Base-by-base conservation (phyloP, 2,888 invertebrate genomes). In the Merodon equestris region DNA sequence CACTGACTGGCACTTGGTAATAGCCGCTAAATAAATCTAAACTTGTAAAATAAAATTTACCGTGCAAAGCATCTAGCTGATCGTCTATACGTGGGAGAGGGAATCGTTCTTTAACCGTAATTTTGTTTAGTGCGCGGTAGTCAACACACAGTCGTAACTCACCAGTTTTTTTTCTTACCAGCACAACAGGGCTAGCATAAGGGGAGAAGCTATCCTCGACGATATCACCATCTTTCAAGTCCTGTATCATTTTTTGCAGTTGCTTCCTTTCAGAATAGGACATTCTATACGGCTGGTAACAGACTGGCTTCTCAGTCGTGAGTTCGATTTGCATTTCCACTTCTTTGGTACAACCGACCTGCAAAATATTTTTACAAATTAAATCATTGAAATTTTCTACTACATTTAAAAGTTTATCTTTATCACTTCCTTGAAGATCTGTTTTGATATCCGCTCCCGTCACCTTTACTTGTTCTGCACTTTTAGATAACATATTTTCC, bases 291-390 rank as follows among this genome's bases (percentile, higher is more conserved):
- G 50, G 50, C 50, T 50, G 50, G 27, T 27, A 50, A 50, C 34
- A 50, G n/a, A 50, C 19, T 50, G 50, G 34, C 34, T 27, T 50
- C 50, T 50, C 50, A 51, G 51, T 51, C 36, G 51, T 51, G 51
- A 51, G 34, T 12, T 51, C 36, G 51, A 51, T 51, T 10, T 51
- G 15, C 51, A 51, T 51, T 51, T 51, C 38, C 36, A 15, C 51
- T 51, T 51, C 51, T 2, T 51, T 51, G 13, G 51, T 34, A 27
- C 51, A 51, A 15, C 13, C 34, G 14, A 34, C 15, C 36, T 51
- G 51, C 36, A 51, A 51, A 4, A 27, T 27, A 27, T 27, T 27
- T 27, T 27, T 27, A 27, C 27, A 27, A 27, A 27, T 27, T 27
- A 51, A 51, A n/a, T 51, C 51, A 14, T 51, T 51, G 9, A 51